Conservation (phyloP, 2,888 invertebrate species). For the Rhodophaea formosa region DNA sequence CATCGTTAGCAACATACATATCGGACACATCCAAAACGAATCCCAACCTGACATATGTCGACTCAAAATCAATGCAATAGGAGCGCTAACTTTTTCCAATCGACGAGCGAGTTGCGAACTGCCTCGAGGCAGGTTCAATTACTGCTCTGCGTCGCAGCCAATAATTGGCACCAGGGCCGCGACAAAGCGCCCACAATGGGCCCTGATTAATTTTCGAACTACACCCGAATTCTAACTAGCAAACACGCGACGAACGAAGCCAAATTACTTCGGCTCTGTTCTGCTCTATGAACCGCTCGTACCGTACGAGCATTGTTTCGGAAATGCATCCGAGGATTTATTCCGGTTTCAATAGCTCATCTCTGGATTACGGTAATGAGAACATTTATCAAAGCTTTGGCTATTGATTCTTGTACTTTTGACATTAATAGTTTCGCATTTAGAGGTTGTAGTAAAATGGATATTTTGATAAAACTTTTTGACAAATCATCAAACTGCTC, state of each 20-base stretch:
- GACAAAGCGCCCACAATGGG: conserved; percentile 79
- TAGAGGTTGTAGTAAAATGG: too few species aligned
- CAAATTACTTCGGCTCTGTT: conserved; percentile 60
- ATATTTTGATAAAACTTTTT: too few species aligned
- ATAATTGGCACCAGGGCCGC: conserved; percentile 74
- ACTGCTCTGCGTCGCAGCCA: conserved; percentile 63
- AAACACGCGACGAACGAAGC: conserved; percentile 63
- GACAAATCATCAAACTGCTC: too few species aligned
- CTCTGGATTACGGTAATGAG: conserved; percentile 2
- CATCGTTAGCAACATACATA: not conserved
- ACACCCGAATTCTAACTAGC: conserved; percentile 78
- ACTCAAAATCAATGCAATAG: conserved; percentile 17
- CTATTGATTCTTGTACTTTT: too few species aligned
- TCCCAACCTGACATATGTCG: not conserved
- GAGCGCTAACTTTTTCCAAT: conserved; percentile 46
- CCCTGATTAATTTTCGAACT: conserved; percentile 80
- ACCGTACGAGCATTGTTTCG: conserved; percentile 33
- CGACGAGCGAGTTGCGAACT: conserved; percentile 39
- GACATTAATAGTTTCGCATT: too few species aligned
- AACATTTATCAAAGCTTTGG: not conserved
- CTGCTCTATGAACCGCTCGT: conserved; percentile 32
- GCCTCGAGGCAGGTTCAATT: conserved; percentile 69
- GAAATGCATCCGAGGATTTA: conserved; percentile 29
- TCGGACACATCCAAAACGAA: not conserved
- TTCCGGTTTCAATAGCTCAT: conserved; percentile 25